These are phyloP conservation scores for Amphimallon solstitiale DNA, from an alignment of 2,888 invertebrate genomes.

Conservation along the genomic window DNA sequence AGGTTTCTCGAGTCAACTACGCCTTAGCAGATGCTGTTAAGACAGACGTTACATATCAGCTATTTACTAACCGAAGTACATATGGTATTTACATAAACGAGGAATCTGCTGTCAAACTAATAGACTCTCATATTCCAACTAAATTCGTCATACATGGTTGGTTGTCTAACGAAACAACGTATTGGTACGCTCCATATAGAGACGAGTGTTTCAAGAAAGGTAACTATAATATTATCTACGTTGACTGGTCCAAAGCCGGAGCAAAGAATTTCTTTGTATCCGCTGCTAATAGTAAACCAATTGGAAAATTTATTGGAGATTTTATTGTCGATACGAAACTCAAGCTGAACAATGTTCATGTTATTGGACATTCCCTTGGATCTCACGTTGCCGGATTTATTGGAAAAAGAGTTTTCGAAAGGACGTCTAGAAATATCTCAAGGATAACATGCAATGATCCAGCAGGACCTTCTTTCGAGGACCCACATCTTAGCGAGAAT, in stretches of 20 bases:
- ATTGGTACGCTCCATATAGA: constrained; percentile 59
- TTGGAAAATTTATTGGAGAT: constrained; percentile 62
- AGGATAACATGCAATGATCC: constrained; percentile 65
- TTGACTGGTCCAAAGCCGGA: constrained; percentile 61
- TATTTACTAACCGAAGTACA: constrained; percentile 45
- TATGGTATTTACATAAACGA: constrained; percentile 45
- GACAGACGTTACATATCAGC: constrained; percentile 47
- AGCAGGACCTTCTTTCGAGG: constrained; percentile 59
- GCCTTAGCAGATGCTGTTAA: constrained; percentile 47
- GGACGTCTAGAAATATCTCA: constrained; percentile 56
- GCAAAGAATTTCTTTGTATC: constrained; percentile 55
- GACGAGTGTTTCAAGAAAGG: constrained; percentile 59
- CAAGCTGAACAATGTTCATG: constrained; percentile 59
- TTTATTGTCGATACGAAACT: constrained; percentile 56
- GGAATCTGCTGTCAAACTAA: constrained; percentile 40
- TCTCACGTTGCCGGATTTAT: constrained; percentile 59
- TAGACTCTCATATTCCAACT: constrained; percentile 52
- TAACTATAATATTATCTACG: constrained; percentile 62
- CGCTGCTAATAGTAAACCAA: constrained; percentile 61
- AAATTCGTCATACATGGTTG: constrained; percentile 66
- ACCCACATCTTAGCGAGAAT: constrained; percentile 48
- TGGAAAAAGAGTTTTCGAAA: constrained; percentile 48
- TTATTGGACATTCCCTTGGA: constrained; percentile 62
- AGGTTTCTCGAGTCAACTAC: constrained; percentile 50
- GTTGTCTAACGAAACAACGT: constrained; percentile 61